A percentile compares a stretch with the other conserved stretches of the same genome.
These are phyloP conservation scores for Mesorhabditis belari DNA, from an alignment of 2,888 invertebrate genomes.

Conservation along the genomic window DNA sequence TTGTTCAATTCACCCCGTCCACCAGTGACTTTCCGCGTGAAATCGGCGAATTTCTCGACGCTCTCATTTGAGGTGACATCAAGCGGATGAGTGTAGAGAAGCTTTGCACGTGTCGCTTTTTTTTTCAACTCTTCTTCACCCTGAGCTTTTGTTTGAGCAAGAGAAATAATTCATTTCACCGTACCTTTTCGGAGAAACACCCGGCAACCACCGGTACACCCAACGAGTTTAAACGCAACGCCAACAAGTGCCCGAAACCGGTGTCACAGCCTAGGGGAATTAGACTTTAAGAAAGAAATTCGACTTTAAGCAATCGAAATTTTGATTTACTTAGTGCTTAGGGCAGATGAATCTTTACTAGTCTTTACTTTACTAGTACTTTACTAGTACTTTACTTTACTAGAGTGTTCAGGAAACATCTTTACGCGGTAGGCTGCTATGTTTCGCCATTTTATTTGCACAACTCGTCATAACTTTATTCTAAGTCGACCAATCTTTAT, in stretches of 20 bases:
- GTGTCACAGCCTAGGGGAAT: slow-evolving; percentile 24
- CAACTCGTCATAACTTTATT: too few species aligned
- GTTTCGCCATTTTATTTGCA: too few species aligned
- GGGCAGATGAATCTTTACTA: too few species aligned
- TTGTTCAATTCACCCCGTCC: slow-evolving; percentile 5
- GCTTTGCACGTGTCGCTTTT: slow-evolving; percentile 9
- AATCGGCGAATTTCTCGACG: slow-evolving; percentile 22
- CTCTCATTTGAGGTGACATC: slow-evolving; percentile 38
- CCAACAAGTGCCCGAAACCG: slow-evolving; percentile 23
- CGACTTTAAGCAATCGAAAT: too few species aligned
- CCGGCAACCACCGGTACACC: slow-evolving; percentile 29
- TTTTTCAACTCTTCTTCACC: slow-evolving; percentile 25
- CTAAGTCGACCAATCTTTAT: too few species aligned
- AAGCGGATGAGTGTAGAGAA: slow-evolving; percentile 25
- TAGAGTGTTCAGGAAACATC: not conserved
- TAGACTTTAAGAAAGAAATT: too few species aligned
- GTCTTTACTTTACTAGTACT: too few species aligned
- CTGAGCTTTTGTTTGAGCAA: slow-evolving; percentile 10
- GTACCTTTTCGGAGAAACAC: slow-evolving; percentile 15
- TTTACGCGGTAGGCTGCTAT: too few species aligned
- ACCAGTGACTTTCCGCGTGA: slow-evolving; percentile 23
- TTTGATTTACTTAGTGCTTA: too few species aligned
- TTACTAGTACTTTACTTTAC: too few species aligned
- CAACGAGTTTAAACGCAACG: slow-evolving; percentile 12
- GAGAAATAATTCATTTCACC: not conserved